Conservation (phyloP, 2,888 invertebrate species). For the Lordiphosa fenestrarum region DNA sequence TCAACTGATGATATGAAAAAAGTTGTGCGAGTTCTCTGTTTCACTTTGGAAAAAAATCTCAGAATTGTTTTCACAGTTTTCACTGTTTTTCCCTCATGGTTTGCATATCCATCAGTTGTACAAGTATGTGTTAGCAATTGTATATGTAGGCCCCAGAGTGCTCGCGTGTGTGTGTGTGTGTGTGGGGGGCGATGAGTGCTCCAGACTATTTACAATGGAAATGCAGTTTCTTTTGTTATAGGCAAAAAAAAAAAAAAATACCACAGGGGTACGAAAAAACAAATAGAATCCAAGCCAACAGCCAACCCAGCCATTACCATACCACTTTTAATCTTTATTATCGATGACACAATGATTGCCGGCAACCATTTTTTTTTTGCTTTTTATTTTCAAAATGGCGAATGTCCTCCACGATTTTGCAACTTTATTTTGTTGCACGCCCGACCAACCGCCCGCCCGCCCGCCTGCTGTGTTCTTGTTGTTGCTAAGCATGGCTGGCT, state of each 20-base stretch:
- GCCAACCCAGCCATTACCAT: constrained; percentile 16
- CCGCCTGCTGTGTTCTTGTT: constrained; percentile 17
- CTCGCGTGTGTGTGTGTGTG: constrained; percentile 2
- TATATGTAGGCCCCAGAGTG: constrained; percentile 8
- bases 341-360: constrained; percentile 73
- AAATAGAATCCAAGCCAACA: constrained; percentile 6
- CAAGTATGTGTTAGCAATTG: constrained; percentile 27
- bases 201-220: constrained; percentile 70
- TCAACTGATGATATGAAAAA: too few species aligned
- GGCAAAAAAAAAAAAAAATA: too few species aligned
- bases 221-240: constrained; percentile 62
- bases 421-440: constrained; percentile 56
- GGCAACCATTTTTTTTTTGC: constrained; percentile 37
- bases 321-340: constrained; percentile 56
- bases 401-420: constrained; percentile 32
- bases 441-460: constrained; percentile 21
- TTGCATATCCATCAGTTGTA: constrained; percentile 4
- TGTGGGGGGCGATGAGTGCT: constrained; percentile 38
- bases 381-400: constrained; percentile 60
- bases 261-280: too few species aligned
- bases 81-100: constrained; percentile 16
- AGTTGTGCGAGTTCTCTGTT: too few species aligned
- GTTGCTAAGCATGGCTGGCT: constrained; percentile 51
- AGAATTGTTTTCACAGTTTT: neutral
- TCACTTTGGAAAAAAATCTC: too few species aligned